Evolutionary conservation across 1,140 invertebrate species (phyloP).

Genomic region (Caenorhabditis briggsae): DNA sequence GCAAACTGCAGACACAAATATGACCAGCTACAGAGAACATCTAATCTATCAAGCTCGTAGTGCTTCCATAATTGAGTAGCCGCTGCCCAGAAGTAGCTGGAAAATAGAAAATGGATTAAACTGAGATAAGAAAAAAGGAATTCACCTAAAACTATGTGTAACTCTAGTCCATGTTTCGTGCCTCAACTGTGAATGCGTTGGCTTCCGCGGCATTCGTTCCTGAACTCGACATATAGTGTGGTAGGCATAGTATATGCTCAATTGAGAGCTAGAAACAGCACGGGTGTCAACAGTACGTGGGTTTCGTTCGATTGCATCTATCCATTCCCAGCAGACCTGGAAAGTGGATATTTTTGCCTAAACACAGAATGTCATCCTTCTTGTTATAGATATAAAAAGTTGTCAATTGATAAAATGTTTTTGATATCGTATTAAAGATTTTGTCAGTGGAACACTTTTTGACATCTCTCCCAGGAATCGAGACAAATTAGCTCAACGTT

Average conservation of each 20-base stretch:
- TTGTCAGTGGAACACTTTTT: too few relatives aligned
- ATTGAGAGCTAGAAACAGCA: conserved; percentile 57
- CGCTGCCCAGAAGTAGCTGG: conserved; percentile 59
- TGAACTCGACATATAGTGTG: conserved; percentile 65
- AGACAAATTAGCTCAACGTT: too few relatives aligned
- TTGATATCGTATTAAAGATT: too few relatives aligned
- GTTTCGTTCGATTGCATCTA: conserved; percentile 55
- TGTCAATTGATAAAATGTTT: too few relatives aligned
- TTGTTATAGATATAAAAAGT: too few relatives aligned
- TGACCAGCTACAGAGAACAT: conserved; percentile 59
- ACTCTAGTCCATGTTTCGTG: conserved; percentile 53
- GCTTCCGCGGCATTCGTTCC: conserved; percentile 60
- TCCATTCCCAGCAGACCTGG: conserved; percentile 66
- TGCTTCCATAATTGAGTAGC: conserved; percentile 59
- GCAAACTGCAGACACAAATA: conserved; percentile 59
- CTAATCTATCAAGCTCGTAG: conserved; percentile 58
- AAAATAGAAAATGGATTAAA: not conserved
- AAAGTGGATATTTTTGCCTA: not conserved
- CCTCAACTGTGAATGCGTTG: conserved; percentile 47
- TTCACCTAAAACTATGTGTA: conserved; percentile 57
- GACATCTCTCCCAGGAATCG: too few relatives aligned
- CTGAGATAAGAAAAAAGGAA: not conserved
- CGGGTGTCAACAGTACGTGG: conserved; percentile 49
- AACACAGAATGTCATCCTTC: too few relatives aligned
- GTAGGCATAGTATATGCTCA: conserved; percentile 64